Conservation (phyloP, 92 coral and sea anemone species). For the Micromussa lordhowensis region DNA sequence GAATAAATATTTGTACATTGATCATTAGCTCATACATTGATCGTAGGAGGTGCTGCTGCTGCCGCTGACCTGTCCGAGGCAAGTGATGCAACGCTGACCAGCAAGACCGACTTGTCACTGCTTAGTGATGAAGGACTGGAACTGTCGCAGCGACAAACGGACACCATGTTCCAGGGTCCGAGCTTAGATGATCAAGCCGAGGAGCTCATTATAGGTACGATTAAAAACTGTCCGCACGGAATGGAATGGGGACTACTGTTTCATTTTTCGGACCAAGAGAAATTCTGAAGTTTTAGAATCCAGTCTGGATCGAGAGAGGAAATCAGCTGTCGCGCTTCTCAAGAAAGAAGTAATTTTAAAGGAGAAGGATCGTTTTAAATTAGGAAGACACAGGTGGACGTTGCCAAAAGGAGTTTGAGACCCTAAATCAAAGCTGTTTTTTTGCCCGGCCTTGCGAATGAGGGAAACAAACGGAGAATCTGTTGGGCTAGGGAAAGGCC, state of each 20-base stretch:
- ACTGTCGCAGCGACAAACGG: conserved; percentile 80
- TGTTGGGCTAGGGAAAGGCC: not conserved
- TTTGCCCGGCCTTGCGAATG: not conserved
- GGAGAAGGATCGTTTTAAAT: not conserved
- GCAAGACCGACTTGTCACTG: conserved; percentile 85
- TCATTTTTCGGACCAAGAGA: not conserved
- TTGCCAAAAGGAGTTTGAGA: too few relatives aligned
- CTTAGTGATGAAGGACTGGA: conserved; percentile 98
- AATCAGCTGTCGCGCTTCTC: too few relatives aligned
- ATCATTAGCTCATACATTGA: not conserved
- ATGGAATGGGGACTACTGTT: not conserved
- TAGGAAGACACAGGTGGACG: too few relatives aligned
- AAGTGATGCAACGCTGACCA: conserved; percentile 81
- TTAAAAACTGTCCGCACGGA: too few relatives aligned
- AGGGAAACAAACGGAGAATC: not conserved
- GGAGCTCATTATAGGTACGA: conserved; percentile 85
- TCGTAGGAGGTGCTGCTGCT: conserved; percentile 18
- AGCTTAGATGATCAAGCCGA: conserved; percentile 96
- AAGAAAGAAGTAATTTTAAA: too few relatives aligned
- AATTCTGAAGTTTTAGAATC: not conserved
- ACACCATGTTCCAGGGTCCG: conserved; percentile 92
- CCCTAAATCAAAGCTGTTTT: not conserved
- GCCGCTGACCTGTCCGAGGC: conserved; percentile 75
- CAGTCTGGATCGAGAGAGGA: too few relatives aligned
- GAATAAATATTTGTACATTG: not conserved